Percentiles rank a stretch among this genome's conserved stretches.
Conservation (phyloP, 2,797 vertebrate species). For the Betta splendens region DNA sequence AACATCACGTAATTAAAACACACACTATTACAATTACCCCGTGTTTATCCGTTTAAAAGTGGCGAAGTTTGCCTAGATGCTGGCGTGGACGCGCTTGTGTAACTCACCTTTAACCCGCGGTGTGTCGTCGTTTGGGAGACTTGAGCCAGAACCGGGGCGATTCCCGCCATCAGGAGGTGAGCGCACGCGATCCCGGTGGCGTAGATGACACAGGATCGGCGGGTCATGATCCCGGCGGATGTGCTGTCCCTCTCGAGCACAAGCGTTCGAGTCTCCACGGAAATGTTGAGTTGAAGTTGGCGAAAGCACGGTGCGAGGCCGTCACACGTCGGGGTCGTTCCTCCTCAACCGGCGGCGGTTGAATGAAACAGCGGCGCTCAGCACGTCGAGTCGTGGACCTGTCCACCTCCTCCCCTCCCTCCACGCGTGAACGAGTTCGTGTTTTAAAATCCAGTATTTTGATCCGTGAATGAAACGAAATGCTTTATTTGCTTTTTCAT, state of each 20-base stretch:
- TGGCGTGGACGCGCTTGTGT: too few species aligned
- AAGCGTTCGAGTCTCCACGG: conserved; percentile 12
- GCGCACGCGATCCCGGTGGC: conserved; percentile 83
- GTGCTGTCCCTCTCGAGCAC: background rate
- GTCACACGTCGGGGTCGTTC: too few species aligned
- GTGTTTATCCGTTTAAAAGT: too few species aligned
- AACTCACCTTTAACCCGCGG: conserved; percentile 81
- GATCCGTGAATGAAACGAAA: too few species aligned
- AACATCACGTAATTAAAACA: background rate
- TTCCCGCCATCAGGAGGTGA: conserved; percentile 83
- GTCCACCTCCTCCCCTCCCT: conserved; percentile 62
- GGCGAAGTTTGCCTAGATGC: too few species aligned
- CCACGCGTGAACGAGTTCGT: conserved; percentile 62
- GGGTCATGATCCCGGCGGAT: conserved; percentile 71
- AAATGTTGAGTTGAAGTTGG: background rate
- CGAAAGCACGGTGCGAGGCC: background rate
- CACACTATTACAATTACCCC: too few species aligned
- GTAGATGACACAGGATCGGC: conserved; percentile 85
- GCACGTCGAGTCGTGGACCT: conserved; percentile 29
- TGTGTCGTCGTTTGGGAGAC: conserved; percentile 86
- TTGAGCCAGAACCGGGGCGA: conserved; percentile 84
- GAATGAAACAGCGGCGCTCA: conserved; percentile 59
- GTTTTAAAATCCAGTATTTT: too few species aligned
- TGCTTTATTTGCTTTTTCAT: too few species aligned
- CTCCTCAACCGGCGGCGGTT: conserved; percentile 40